phyloP scores from a whole-genome alignment of 2,113 vertebrate species.

The Psephotus haematonotus region DNA sequence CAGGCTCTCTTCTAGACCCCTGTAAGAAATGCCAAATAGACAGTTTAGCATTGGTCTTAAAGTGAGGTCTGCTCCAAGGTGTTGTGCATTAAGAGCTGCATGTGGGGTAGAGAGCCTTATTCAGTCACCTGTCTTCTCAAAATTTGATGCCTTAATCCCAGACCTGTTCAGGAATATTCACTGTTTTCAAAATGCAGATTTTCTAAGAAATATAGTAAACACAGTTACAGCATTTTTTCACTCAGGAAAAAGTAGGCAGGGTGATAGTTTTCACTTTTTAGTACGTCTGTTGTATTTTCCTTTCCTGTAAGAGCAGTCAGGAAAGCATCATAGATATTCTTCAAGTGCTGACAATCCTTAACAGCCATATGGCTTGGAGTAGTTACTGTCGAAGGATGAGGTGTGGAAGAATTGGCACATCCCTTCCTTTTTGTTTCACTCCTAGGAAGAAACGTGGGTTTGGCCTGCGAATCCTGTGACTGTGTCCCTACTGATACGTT shows the following conservation, averaged over 20 bases:
- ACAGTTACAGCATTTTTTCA: not conserved
- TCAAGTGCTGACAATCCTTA: not conserved
- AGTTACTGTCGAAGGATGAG: conserved; percentile 15
- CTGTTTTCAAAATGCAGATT: not conserved
- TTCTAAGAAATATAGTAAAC: not conserved
- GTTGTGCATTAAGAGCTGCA: too few relatives aligned
- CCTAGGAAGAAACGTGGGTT: not conserved
- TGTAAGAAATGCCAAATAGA: not conserved
- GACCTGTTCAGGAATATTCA: not conserved
- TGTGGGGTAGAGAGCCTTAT: not conserved
- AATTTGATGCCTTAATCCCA: not conserved
- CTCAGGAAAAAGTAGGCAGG: not conserved
- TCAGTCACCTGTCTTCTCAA: not conserved
- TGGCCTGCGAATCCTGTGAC: not conserved
- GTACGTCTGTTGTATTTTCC: not conserved
- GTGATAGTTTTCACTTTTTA: not conserved
- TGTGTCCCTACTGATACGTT: not conserved
- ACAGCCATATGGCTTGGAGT: not conserved
- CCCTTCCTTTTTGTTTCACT: not conserved
- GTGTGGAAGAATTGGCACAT: not conserved
- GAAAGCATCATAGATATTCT: not conserved
- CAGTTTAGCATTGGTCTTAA: not conserved
- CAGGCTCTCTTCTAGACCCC: not conserved
- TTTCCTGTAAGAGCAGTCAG: not conserved
- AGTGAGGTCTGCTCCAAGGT: fast-evolving